Base-by-base conservation (phyloP, 2,113 vertebrate species). In the Nycticebus coucang region DNA sequence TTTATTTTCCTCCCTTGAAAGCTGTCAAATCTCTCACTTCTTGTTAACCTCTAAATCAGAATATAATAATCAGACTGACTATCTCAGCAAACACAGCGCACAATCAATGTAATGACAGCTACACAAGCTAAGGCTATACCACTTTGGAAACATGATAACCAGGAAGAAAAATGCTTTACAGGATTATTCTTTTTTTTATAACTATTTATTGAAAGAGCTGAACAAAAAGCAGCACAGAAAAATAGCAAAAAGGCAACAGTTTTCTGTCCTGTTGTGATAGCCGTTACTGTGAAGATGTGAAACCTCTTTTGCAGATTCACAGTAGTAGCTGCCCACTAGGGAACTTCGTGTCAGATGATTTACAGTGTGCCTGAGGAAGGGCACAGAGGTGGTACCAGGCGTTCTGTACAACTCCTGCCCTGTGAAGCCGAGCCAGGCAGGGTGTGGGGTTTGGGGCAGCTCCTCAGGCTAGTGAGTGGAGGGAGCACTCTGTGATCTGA, bases 1-100 rank as follows among this genome's bases (percentile, higher is more conserved):
- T 74, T 93, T 94, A 77, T 78, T 37, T 85, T 90, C 9, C 53
- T 88, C 22, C 18, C 37, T 80, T 91, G n/a, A 93, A 68, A 74
- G 21, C 11, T 69, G 53, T 95, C 75, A 62, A 6, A 93, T 79
- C 60, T 64, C 28, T 97, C n/a, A 87, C 53, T 87, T 77, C 33
- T 57, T 91, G 9, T 78, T 87, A 75, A 55, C 26, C 19, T 19
- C 60, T 6, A 64, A 84, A 41, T 84, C 59, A 28, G 75, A 68
- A 82, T 71, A 33, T 59, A 77, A 19, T 68, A 30, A 66, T 60
- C 92, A 22, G 62, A 53, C 22, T 74, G 75, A 26, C 26, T 62
- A 0, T 74, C 28, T 83, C 75, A 83, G 62, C 53, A 91, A 53
- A 69, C 74, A 24, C 28, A 77, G 33, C 18, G 41, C n/a, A 37